Percentiles rank a stretch among this genome's conserved stretches.
These are phyloP conservation scores for Amphipyra tragopoginis DNA, from an alignment of 2,888 invertebrate species.

Conservation along the genomic window DNA sequence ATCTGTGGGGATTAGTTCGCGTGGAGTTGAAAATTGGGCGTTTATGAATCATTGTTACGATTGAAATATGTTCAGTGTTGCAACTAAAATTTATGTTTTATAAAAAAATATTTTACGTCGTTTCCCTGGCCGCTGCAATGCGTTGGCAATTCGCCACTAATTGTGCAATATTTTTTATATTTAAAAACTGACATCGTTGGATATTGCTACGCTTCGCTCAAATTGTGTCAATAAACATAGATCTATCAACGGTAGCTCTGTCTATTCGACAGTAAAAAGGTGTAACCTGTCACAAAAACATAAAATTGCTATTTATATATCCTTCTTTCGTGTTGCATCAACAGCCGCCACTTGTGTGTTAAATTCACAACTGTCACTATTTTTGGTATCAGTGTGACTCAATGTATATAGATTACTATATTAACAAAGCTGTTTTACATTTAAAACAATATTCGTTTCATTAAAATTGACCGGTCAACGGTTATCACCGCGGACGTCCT, in stretches of 20 bases:
- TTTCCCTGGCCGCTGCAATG: conserved; percentile 26
- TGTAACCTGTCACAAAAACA: conserved; percentile 33
- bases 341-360: conserved; percentile 13
- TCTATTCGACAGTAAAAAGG: conserved; percentile 6
- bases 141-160: conserved; percentile 47
- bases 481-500: conserved; percentile 86
- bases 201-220: conserved; percentile 27
- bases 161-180: conserved; percentile 48
- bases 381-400: conserved; percentile 53
- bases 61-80: conserved; percentile 41
- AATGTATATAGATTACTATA: conserved; percentile 38
- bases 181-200: conserved; percentile 22
- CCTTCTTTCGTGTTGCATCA: conserved; percentile 23
- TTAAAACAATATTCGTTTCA: conserved; percentile 65
- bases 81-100: conserved; percentile 18
- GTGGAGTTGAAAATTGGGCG: conserved; percentile 39
- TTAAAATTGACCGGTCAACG: conserved; percentile 77
- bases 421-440: conserved; percentile 46
- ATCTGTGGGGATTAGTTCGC: conserved; percentile 52
- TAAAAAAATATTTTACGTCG: conserved; percentile 32
- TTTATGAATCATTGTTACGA: conserved; percentile 42
- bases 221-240: conserved; percentile 31
- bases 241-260: conserved; percentile 24
- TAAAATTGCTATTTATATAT: conserved; percentile 28
- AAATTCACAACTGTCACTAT: conserved; percentile 31